Conservation (phyloP, 2,888 invertebrate genomes). For the Amphipoea lucens region DNA sequence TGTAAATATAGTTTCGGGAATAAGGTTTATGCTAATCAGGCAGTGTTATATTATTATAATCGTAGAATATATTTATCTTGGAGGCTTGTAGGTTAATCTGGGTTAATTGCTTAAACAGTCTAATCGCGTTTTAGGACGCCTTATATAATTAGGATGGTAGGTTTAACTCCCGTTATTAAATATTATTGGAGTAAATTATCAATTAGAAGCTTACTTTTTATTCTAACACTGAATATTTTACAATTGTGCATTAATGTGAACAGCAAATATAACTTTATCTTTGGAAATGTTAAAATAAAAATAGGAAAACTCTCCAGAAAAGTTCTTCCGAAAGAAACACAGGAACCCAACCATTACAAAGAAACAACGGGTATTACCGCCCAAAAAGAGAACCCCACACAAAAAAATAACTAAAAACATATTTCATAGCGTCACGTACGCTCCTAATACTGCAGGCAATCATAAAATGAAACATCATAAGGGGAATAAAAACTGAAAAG, state of each 20-base stretch:
- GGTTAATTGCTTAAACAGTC: conserved; percentile 48
- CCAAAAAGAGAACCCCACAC: conserved; percentile 42
- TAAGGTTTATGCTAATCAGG: conserved; percentile 62
- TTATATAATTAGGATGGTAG: conserved; percentile 37
- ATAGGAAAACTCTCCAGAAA: background rate
- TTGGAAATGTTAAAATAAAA: background rate
- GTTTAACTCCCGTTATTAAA: conserved; percentile 3
- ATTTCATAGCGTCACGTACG: conserved; percentile 81
- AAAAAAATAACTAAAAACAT: conserved; percentile 68
- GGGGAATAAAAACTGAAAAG: conserved; percentile 89
- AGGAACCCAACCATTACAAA: conserved; percentile 18
- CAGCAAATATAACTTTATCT: background rate
- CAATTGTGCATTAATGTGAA: too few species aligned
- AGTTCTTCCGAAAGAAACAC: background rate
- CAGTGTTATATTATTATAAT: conserved; percentile 55
- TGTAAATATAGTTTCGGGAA: conserved; percentile 52
- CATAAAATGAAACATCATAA: conserved; percentile 89
- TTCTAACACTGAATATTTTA: background rate
- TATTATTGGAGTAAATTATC: conserved; percentile 1
- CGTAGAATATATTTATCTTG: conserved; percentile 57
- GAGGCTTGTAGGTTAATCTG: conserved; percentile 41
- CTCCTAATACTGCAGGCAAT: conserved; percentile 84
- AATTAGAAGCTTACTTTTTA: background rate
- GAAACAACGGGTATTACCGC: conserved; percentile 31
- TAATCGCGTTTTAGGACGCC: conserved; percentile 42